These are phyloP conservation scores for Platycheirus albimanus DNA, from an alignment of 2,888 invertebrate species.

Conservation along the genomic window DNA sequence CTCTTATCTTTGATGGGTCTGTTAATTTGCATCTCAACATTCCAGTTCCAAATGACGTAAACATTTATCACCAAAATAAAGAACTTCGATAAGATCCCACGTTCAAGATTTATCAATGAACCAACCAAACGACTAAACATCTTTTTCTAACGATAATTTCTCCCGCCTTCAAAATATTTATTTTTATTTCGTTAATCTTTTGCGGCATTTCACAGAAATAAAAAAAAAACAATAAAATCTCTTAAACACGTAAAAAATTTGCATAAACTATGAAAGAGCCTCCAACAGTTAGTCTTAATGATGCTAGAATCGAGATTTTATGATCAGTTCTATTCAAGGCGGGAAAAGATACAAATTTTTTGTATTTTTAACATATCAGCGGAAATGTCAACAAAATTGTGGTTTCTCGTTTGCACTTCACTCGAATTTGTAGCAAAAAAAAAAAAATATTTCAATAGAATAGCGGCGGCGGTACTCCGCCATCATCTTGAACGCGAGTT, in stretches of 20 bases:
- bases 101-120: too few species aligned
- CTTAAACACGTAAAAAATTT: conserved; percentile 60
- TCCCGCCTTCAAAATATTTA: conserved; percentile 17
- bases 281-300: conserved; percentile 28
- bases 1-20: too few species aligned
- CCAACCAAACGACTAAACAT: too few species aligned
- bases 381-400: conserved; percentile 62
- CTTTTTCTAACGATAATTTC: conserved; percentile 42
- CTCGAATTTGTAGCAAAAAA: not conserved
- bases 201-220: conserved; percentile 54
- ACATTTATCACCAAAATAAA: conserved; percentile 2
- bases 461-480: too few species aligned
- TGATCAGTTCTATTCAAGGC: conserved; percentile 17
- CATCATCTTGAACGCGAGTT: too few species aligned
- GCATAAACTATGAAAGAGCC: conserved; percentile 61
- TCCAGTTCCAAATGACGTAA: not conserved
- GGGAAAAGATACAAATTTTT: conserved; percentile 10
- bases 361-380: conserved; percentile 10
- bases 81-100: conserved; percentile 8
- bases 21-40: too few species aligned
- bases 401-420: conserved; percentile 11
- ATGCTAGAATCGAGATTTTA: conserved; percentile 27
- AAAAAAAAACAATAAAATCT: conserved; percentile 52
- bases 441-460: too few species aligned
- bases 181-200: conserved; percentile 18